phyloP scores from a whole-genome alignment of 2,797 vertebrate genomes.

The Microtus obscurus region DNA sequence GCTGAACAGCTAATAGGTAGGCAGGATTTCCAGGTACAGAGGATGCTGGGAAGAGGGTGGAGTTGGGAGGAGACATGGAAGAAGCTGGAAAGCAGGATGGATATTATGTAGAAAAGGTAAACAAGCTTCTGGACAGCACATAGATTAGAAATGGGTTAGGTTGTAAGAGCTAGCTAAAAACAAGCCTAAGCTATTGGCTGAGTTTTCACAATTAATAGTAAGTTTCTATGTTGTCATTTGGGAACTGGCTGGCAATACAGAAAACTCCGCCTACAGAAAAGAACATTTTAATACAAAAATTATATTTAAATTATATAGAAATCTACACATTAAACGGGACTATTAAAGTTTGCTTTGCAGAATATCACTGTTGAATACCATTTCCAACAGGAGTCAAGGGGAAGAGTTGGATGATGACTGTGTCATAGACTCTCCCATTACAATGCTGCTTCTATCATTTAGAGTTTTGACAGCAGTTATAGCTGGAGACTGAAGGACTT shows the following conservation, averaged over 20 bases:
- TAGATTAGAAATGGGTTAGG: neutral
- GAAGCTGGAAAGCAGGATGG: neutral
- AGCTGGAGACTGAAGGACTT: constrained; percentile 95
- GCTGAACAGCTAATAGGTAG: neutral
- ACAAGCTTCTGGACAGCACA: neutral
- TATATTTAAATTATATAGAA: constrained; percentile 66
- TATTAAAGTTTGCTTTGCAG: constrained; percentile 60
- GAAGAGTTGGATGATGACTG: constrained; percentile 83
- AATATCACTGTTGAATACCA: constrained; percentile 36
- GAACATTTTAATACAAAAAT: constrained; percentile 72
- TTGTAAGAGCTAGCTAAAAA: neutral
- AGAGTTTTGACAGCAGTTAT: constrained; percentile 91
- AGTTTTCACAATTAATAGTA: neutral
- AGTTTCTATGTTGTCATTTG: neutral
- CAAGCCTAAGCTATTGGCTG: neutral
- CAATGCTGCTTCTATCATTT: constrained; percentile 93
- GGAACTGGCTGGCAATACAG: neutral
- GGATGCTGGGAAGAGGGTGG: neutral
- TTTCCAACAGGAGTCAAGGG: constrained; percentile 73
- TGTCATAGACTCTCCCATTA: constrained; percentile 87
- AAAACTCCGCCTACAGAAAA: neutral
- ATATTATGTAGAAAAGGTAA: neutral
- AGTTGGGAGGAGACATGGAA: neutral
- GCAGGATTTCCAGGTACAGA: neutral
- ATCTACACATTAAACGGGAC: constrained; percentile 6